These are phyloP conservation scores for Aleiodes alternator DNA, from an alignment of 2,888 invertebrate species.

Conservation along the genomic window DNA sequence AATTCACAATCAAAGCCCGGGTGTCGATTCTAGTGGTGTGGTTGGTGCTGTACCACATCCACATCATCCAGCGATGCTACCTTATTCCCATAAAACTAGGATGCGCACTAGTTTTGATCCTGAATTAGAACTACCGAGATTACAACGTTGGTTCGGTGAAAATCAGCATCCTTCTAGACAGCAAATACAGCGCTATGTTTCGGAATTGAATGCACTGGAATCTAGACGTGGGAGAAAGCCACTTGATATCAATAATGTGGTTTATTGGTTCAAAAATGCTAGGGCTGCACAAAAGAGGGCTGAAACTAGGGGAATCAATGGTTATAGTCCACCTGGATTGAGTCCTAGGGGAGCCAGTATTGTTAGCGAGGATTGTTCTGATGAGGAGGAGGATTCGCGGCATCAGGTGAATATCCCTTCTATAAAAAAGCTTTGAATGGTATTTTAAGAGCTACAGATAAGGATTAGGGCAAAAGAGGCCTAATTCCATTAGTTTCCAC, in stretches of 20 bases:
- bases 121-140: conserved; percentile 94
- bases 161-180: conserved; percentile 98
- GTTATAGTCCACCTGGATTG: conserved; percentile 73
- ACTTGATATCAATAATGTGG: conserved; percentile 95
- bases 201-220: conserved; percentile 93
- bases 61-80: conserved; percentile 83
- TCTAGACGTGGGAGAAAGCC: conserved; percentile 95
- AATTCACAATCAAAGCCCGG: conserved; percentile 67
- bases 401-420: conserved; percentile 73
- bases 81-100: conserved; percentile 86
- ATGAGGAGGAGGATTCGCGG: conserved; percentile 77
- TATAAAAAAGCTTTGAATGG: no score
- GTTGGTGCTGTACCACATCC: conserved; percentile 76
- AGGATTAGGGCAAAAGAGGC: no score
- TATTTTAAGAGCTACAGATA: no score
- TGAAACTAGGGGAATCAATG: conserved; percentile 78
- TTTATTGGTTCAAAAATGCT: conserved; percentile 98
- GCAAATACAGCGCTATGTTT: conserved; percentile 96
- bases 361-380: conserved; percentile 74
- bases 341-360: conserved; percentile 74
- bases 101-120: conserved; percentile 99
- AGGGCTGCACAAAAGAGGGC: conserved; percentile 96
- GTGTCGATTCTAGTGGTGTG: conserved; percentile 74
- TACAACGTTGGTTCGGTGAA: conserved; percentile 97
- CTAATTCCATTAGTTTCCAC: background rate